phyloP scores from a whole-genome alignment of 37 sponge, comb jelly and placozoan genomes.

The Bolinopsis microptera region DNA sequence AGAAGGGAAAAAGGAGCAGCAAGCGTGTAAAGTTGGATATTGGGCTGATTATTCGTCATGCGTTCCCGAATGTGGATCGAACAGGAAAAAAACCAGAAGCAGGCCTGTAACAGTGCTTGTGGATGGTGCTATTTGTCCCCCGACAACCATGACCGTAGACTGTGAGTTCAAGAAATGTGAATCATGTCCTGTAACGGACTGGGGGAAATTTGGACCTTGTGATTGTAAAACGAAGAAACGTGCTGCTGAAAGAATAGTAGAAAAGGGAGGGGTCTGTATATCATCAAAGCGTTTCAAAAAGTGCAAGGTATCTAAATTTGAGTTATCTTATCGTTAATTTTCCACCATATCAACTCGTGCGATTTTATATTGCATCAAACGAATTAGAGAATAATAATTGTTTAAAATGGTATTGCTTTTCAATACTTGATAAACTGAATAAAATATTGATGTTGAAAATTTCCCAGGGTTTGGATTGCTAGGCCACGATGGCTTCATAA shows the following conservation, averaged over 20 bases:
- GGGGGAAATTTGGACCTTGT: not conserved
- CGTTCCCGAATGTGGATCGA: not conserved
- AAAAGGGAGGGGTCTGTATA: not conserved
- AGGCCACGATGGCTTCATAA: no score
- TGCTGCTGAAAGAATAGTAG: not conserved
- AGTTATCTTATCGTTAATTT: no score
- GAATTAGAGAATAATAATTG: no score
- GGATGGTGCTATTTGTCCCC: not conserved
- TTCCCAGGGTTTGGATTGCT: no score
- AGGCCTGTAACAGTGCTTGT: not conserved
- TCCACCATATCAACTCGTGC: no score
- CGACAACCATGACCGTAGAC: not conserved
- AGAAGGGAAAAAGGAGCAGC: not conserved
- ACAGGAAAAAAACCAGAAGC: not conserved
- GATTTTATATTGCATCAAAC: no score
- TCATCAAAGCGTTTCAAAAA: not conserved
- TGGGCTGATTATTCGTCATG: slow-evolving; percentile 25
- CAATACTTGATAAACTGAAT: no score
- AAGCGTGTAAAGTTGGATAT: not conserved
- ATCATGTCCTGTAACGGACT: not conserved
- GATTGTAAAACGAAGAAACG: not conserved
- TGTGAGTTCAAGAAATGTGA: not conserved
- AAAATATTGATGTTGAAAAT: no score
- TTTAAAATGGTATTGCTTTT: no score
- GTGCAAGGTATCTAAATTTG: no score